Evolutionary conservation across 2,888 invertebrate species (phyloP).

Genomic region (Parnassius glacialis): DNA sequence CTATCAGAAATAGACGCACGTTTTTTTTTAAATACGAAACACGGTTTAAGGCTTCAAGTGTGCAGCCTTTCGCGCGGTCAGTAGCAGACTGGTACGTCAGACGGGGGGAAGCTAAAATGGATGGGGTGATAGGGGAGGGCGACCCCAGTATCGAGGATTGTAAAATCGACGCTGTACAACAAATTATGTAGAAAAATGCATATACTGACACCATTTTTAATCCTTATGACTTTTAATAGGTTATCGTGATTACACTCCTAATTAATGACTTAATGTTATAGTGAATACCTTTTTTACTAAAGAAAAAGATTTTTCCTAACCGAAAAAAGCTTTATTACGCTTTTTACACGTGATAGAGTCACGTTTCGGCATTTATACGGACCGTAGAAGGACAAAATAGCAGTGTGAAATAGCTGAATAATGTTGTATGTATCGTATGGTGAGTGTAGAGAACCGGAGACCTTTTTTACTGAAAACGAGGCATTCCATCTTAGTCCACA

Average conservation of each 20-base stretch:
- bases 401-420: too few relatives aligned
- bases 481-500: too few relatives aligned
- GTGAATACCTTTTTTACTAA: too few relatives aligned
- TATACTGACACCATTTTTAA: conserved; percentile 9
- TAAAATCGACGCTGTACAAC: conserved; percentile 13
- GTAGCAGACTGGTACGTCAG: conserved; percentile 23
- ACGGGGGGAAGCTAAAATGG: conserved; percentile 11
- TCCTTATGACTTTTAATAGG: conserved; percentile 12
- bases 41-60: conserved; percentile 1
- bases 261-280: too few relatives aligned
- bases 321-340: too few relatives aligned
- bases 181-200: conserved; percentile 22
- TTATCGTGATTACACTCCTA: neutral
- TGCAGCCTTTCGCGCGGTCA: conserved; percentile 11
- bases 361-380: too few relatives aligned
- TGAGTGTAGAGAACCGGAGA: too few relatives aligned
- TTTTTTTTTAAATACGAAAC: conserved; percentile 4
- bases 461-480: too few relatives aligned
- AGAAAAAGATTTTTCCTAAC: too few relatives aligned
- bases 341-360: too few relatives aligned
- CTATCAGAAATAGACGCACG: conserved; percentile 3
- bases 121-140: conserved; percentile 7
- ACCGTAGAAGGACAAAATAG: too few relatives aligned
- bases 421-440: too few relatives aligned
- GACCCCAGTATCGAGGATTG: conserved; percentile 12